Evolutionary conservation across 2,797 vertebrate species (phyloP).

Genomic region (Psittacula echo): DNA sequence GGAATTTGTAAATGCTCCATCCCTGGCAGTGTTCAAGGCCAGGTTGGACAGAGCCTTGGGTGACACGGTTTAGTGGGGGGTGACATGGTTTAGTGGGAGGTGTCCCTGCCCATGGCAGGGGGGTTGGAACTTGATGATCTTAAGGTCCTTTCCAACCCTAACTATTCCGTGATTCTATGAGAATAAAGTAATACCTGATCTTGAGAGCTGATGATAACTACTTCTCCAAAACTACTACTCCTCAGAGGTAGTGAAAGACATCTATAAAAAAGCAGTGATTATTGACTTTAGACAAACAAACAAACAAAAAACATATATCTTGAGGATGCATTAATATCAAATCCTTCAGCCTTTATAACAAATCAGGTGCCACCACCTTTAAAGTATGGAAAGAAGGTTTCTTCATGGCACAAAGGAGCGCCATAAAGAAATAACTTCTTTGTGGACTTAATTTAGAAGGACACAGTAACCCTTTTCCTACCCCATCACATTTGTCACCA

Average conservation of each 20-base stretch:
- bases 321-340: neutral
- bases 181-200: neutral
- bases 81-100: too few relatives aligned
- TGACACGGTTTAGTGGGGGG: too few relatives aligned
- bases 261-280: neutral
- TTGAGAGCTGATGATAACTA: neutral
- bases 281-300: neutral
- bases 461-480: neutral
- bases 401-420: neutral
- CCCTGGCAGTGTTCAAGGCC: too few relatives aligned
- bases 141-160: too few relatives aligned
- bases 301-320: neutral
- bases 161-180: neutral
- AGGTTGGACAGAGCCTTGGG: too few relatives aligned
- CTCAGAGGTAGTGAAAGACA: neutral
- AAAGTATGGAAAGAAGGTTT: neutral
- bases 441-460: neutral
- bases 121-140: too few relatives aligned
- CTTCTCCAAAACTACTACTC: neutral
- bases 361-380: neutral
- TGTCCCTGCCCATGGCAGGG: too few relatives aligned
- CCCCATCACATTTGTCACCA: neutral
- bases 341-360: neutral
- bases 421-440: neutral
- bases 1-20: too few relatives aligned